Percentiles rank a stretch among this genome's conserved stretches.
Evolutionary conservation across 92 coral and sea anemone species (phyloP).

Genomic region (Blastomussa wellsi): DNA sequence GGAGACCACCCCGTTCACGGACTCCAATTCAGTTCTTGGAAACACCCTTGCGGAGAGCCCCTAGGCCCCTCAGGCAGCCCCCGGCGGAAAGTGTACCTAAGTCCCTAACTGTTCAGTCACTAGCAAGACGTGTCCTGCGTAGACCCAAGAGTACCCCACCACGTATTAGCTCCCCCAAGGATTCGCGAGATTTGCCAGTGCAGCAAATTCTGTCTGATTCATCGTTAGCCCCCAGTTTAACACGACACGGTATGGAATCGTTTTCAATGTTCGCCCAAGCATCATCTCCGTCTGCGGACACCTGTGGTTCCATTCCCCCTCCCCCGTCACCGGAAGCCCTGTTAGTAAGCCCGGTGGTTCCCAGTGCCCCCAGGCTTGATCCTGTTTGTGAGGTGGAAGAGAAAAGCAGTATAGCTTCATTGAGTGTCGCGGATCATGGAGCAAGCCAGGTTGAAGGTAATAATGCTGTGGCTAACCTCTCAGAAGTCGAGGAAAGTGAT

Average conservation of each 20-base stretch:
- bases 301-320: constrained; percentile 77
- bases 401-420: constrained; percentile 64
- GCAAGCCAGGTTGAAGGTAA: constrained; percentile 22
- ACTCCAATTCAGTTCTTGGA: constrained; percentile 79
- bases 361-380: constrained; percentile 56
- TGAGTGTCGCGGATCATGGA: constrained; percentile 48
- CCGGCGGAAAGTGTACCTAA: constrained; percentile 73
- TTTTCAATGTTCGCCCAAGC: constrained; percentile 46
- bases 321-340: constrained; percentile 87
- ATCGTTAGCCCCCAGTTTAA: constrained; percentile 37
- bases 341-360: neutral
- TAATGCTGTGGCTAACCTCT: constrained; percentile 27
- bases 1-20: constrained; percentile 87
- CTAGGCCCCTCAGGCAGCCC: constrained; percentile 80
- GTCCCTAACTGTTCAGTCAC: constrained; percentile 64
- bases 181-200: constrained; percentile 42
- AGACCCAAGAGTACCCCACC: constrained; percentile 84
- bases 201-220: constrained; percentile 78
- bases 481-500: constrained; percentile 48
- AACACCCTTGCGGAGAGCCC: constrained; percentile 74
- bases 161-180: constrained; percentile 48
- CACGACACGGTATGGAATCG: constrained; percentile 19
- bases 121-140: constrained; percentile 35
- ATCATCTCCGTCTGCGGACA: constrained; percentile 28
- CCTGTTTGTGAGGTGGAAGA: constrained; percentile 82